Evolutionary conservation across 37 sponge, comb jelly and placozoan genomes (phyloP), one percentile per base, ranked within the genome.

Genomic region (Mnemiopsis leidyi): DNA sequence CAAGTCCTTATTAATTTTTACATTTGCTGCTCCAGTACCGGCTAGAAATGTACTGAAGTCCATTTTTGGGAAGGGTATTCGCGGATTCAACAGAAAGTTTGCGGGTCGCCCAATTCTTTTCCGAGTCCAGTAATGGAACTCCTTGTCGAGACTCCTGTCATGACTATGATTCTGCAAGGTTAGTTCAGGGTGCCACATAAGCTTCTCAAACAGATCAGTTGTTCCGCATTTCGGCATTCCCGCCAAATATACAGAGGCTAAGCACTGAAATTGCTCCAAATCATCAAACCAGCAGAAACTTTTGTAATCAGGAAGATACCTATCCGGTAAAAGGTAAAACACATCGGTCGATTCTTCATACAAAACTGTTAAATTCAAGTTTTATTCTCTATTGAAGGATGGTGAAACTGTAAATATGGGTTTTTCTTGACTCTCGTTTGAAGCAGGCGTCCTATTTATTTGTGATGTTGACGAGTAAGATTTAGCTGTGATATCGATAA

Each of bases 141-240:
- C 90, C 48, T 85, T 85, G 35, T 32, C 79, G 36, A 23, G 9
- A 9, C 28, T 0, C 13, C 61, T 48, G 5, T 5, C 61, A 48
- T 48, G 5, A 18, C 5, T 13, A 48, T 48, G 61, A 48, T 5
- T 18, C 16, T 28, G 61, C 0, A 39, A 28, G n/a, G 40, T 37
- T 23, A 85, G 61, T 25, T 85, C 28, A 23, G 90, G 90, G 61
- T 85, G 90, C 61, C 40, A 40, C 26, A 33, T 40, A 29, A 85
- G 48, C 90, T 85, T 85, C 29, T 40, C 26, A n/a, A n/a, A 85
- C 26, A 85, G 24, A 61, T 85, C 90, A 2, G 90, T 85, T 0
- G 90, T 85, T 0, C 61, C 90, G 24, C 90, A 85, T 37, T 85
- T 85, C 2, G 90, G 90, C 25, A 85, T 38, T 20, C 90, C 90